Evolutionary conservation across 2,888 invertebrate species (phyloP).

Genomic region (Synanthedon myopaeformis): DNA sequence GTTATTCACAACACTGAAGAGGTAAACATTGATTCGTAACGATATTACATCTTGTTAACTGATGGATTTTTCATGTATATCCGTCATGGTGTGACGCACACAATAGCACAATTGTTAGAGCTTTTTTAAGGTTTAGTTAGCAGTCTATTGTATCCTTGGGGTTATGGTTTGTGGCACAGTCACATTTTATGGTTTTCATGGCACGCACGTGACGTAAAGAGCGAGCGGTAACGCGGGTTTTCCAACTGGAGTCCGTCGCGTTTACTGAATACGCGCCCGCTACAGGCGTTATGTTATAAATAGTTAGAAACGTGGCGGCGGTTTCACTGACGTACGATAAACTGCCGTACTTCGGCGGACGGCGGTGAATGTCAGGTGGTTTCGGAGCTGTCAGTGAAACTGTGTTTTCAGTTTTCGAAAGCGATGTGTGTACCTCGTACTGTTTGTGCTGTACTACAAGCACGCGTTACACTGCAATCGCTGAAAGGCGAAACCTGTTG

Average conservation of each 20-base stretch:
- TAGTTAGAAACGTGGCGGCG: slow-evolving; percentile 42
- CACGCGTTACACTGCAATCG: slow-evolving; percentile 60
- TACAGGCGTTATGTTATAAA: slow-evolving; percentile 50
- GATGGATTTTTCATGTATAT: slow-evolving; percentile 15
- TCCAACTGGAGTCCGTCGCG: slow-evolving; percentile 31
- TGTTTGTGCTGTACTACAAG: slow-evolving; percentile 63
- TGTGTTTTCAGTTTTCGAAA: slow-evolving; percentile 56
- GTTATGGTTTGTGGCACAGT: slow-evolving; percentile 50
- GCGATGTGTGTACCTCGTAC: slow-evolving; percentile 59
- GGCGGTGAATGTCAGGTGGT: slow-evolving; percentile 54
- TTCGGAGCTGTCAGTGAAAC: slow-evolving; percentile 62
- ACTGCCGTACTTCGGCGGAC: slow-evolving; percentile 34
- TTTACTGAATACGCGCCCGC: slow-evolving; percentile 41
- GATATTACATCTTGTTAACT: slow-evolving; percentile 51
- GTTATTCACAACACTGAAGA: slow-evolving; percentile 67
- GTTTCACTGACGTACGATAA: slow-evolving; percentile 42
- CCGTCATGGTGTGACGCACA: slow-evolving; percentile 22
- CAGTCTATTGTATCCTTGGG: slow-evolving; percentile 4
- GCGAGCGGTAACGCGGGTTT: slow-evolving; percentile 32
- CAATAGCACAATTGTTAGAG: slow-evolving; percentile 20
- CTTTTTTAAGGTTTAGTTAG: slow-evolving; percentile 3
- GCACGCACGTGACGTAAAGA: slow-evolving; percentile 35
- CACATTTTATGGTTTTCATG: slow-evolving; percentile 36
- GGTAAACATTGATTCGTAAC: slow-evolving; percentile 57
- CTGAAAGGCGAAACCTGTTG: slow-evolving; percentile 70